Percentiles rank a stretch among this genome's conserved stretches.
Conservation (phyloP, 2,888 invertebrate genomes). For the Drosophila prolongata region DNA sequence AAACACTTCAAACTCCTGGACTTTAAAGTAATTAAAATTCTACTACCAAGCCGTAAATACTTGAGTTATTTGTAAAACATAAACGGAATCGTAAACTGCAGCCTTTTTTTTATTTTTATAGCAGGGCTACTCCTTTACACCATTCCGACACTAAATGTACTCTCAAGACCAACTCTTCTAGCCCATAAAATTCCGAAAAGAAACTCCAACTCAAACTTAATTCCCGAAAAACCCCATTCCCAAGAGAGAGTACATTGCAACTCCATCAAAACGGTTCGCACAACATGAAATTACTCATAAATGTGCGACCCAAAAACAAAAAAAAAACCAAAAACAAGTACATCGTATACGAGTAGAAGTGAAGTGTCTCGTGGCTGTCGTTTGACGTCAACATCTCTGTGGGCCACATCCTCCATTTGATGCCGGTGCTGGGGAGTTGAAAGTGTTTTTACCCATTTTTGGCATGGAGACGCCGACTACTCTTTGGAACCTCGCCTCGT, state of each 20-base stretch:
- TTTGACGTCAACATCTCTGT: constrained; percentile 65
- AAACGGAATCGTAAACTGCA: constrained; percentile 31
- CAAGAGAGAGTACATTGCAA: constrained; percentile 45
- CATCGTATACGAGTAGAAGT: constrained; percentile 21
- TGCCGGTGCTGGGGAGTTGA: constrained; percentile 34
- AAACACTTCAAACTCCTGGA: no score
- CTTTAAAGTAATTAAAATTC: constrained; percentile 3
- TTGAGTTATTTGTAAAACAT: constrained; percentile 25
- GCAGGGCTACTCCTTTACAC: constrained; percentile 9
- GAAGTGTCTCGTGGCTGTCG: constrained; percentile 49
- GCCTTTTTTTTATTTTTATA: constrained; percentile 9
- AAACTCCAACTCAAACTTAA: constrained; percentile 7
- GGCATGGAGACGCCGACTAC: constrained; percentile 23
- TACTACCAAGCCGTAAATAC: background rate
- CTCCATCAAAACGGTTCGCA: constrained; percentile 70
- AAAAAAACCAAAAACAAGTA: constrained; percentile 39
- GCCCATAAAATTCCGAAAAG: constrained; percentile 23
- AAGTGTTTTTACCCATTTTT: constrained; percentile 47
- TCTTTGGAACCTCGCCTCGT: constrained; percentile 10
- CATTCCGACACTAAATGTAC: constrained; percentile 19
- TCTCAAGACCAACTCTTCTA: constrained; percentile 12
- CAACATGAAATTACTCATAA: constrained; percentile 74
- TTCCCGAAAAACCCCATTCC: constrained; percentile 23
- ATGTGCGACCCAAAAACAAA: constrained; percentile 37
- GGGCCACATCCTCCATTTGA: constrained; percentile 23